Percentiles rank a stretch among this genome's conserved stretches.
Evolutionary conservation across 2,888 invertebrate species (phyloP).

Genomic region (Eupelmus urozonus): DNA sequence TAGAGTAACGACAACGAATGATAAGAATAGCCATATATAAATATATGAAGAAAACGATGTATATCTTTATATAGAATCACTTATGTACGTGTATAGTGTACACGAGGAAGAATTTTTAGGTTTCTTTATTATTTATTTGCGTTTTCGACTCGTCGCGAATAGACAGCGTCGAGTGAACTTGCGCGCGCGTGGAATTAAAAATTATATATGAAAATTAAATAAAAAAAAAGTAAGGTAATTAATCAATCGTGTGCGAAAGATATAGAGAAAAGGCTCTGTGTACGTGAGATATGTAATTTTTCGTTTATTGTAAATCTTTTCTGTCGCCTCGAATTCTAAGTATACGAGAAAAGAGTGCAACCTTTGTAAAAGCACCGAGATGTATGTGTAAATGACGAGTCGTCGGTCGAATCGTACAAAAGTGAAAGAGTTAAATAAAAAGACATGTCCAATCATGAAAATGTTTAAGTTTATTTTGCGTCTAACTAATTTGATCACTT

Average conservation of each 20-base stretch:
- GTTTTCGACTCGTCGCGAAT: background rate
- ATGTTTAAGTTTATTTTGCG: constrained; percentile 35
- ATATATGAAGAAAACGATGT: background rate
- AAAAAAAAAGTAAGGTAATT: no score
- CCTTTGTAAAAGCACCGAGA: background rate
- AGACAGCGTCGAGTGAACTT: constrained; percentile 28
- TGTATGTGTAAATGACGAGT: constrained; percentile 39
- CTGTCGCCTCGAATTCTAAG: no score
- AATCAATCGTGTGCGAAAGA: background rate
- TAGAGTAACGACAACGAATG: constrained; percentile 62
- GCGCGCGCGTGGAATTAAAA: background rate
- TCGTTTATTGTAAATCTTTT: no score
- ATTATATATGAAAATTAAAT: background rate
- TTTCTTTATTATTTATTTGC: constrained; percentile 50
- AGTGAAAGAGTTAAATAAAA: constrained; percentile 23
- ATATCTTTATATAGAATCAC: background rate
- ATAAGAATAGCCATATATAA: constrained; percentile 66
- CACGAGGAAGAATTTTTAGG: constrained; percentile 36
- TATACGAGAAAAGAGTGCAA: no score
- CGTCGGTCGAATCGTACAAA: constrained; percentile 39
- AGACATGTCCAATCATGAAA: constrained; percentile 30
- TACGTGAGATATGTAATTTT: constrained; percentile 6
- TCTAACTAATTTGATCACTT: constrained; percentile 28
- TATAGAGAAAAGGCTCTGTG: constrained; percentile 21
- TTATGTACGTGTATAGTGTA: constrained; percentile 31